Evolutionary conservation across 2,888 invertebrate species (phyloP), one percentile per base, ranked within the genome.

Genomic region (Ochropleura plecta): DNA sequence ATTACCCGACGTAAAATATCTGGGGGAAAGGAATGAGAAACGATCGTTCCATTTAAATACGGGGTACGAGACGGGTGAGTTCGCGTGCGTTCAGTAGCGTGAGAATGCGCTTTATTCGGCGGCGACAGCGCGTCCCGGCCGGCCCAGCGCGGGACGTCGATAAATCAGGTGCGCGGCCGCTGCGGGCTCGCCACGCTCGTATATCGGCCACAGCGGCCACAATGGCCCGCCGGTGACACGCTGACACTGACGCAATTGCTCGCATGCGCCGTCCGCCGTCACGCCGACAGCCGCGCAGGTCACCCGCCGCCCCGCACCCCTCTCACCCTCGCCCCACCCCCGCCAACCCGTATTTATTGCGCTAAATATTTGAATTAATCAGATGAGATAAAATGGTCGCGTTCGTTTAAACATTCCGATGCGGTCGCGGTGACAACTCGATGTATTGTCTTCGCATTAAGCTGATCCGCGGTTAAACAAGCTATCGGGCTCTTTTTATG

Each of bases 331-430:
- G 76, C 86, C 84, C 82, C 85, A 82, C 83, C 89, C 85, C 88
- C 87, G 79, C 77, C 90, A 84, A 85, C 87, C 89, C 88, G 93
- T 95, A 96, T 96, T 96, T 95, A 96, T 95, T 95, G 95, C 94
- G 95, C 93, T 95, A 96, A 96, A 95, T 96, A 95, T 96, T 95
- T 96, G 95, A 96, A 96, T 96, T 96, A 96, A 96, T 96, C 96
- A 95, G 94, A 95, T 94, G 95, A 95, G 95, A 96, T 96, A 95
- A 95, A 96, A 95, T 92, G 94, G 91, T 93, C 92, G 93, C 91
- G 92, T 95, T 93, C 94, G 95, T 93, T 95, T 93, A 94, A 95
- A 91, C 94, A 96, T 96, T 95, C 96, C 96, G 92, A 91, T 93
- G 95, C 95, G 95, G 95, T 94, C 95, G 94, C 94, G 92, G 90